Base-by-base conservation (phyloP, 2,113 vertebrate genomes). In the Oncorhynchus nerka region DNA sequence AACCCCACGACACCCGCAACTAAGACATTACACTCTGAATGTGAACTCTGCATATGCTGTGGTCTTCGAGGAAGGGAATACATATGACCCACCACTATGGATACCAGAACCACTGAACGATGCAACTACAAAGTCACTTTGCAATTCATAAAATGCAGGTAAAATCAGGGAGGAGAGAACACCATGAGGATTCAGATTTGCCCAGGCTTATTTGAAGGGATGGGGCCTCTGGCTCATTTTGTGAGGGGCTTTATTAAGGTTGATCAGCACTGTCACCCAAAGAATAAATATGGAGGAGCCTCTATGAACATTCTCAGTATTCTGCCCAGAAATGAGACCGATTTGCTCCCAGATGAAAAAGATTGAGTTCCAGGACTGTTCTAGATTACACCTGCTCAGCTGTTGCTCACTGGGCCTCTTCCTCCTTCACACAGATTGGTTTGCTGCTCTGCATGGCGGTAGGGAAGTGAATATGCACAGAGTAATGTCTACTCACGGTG, bases 321-420 rank as follows among this genome's bases (percentile, higher is more conserved):
- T 91, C 89, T 86, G 85, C 72, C 82, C 70, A 83, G 77, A 89
- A 88, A 92, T 89, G 89, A 90, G 87, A 87, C 88, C 87, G 85
- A 83, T 90, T 87, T 81, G 87, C 80, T 80, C 87, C 84, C 78
- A 91, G 91, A 92, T 92, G 90, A 92, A 91, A 91, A 91, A 83
- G 83, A 84, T 79, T 86, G 85, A 86, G 86, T 92, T 90, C 84
- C 89, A 87, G 85, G 88, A 90, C 90, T 91, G 83, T 89, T 91
- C 90, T 84, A 89, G 87, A 91, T 92, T 87, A 83, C 84, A 89
- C 87, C 78, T 83, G 86, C 76, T 83, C 84, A 81, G 80, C 88
- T 81, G 90, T 90, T 82, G 79, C 85, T 90, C 83, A 90, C 57
- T 65, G 73, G 73, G 72, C 48, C 71, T 28, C 62, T 65, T 67